Evolutionary conservation across 2,797 vertebrate species (phyloP).

Genomic region (Sebastes minor): DNA sequence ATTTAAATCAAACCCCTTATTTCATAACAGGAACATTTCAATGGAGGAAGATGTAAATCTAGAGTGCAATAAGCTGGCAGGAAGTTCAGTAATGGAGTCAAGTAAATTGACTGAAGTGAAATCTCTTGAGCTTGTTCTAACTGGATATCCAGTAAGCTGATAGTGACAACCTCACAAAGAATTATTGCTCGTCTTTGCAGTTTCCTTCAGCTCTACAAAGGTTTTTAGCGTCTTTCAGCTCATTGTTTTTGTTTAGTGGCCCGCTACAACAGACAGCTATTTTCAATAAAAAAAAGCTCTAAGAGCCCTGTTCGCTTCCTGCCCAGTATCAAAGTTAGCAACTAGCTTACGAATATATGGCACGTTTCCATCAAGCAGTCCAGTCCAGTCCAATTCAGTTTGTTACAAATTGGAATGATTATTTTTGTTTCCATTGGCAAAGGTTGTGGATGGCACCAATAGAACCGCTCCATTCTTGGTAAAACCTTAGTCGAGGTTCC

Average conservation of each 20-base stretch:
- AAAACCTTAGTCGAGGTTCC: too few relatives aligned
- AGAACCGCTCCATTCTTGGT: too few relatives aligned
- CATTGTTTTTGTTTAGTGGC: background rate
- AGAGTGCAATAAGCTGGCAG: slow-evolving; percentile 15
- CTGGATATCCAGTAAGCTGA: background rate
- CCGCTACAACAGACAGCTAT: too few relatives aligned
- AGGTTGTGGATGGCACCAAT: too few relatives aligned
- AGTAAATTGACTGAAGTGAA: slow-evolving; percentile 16
- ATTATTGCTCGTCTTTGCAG: background rate
- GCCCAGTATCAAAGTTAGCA: background rate
- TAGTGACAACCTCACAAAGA: background rate
- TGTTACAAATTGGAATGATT: too few relatives aligned
- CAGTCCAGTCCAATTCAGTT: too few relatives aligned
- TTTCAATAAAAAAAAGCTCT: background rate
- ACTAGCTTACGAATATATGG: background rate
- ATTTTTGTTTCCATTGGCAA: too few relatives aligned
- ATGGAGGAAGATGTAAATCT: slow-evolving; percentile 29
- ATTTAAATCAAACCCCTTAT: slow-evolving; percentile 37
- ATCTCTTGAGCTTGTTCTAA: background rate
- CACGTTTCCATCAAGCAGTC: too few relatives aligned
- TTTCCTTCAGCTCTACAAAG: background rate
- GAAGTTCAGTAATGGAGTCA: slow-evolving; percentile 12
- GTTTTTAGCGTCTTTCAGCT: background rate
- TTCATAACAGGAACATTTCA: slow-evolving; percentile 31
- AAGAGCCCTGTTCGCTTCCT: background rate